Conservation (phyloP, 2,888 invertebrate genomes). For the Acanthosoma haemorrhoidale region DNA sequence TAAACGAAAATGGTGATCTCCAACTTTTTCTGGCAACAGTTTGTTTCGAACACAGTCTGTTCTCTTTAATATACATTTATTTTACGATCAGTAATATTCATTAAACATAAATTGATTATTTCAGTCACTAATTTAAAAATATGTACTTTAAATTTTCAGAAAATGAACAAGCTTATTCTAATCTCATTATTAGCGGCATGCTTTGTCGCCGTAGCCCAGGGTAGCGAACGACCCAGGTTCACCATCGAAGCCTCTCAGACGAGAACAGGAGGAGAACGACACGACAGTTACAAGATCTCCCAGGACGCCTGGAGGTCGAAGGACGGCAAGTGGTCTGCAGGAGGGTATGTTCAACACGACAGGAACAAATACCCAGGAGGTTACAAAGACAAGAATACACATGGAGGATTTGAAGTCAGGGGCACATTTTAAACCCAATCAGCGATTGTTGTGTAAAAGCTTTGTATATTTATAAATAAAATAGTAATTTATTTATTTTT, state of each 20-base stretch:
- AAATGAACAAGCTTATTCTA: not conserved
- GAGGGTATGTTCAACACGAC: conserved; percentile 32
- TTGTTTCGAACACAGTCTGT: too few relatives aligned
- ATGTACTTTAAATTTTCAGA: too few relatives aligned
- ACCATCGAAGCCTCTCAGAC: not conserved
- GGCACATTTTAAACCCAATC: conserved; percentile 4
- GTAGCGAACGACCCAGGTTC: not conserved
- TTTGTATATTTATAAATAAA: too few relatives aligned
- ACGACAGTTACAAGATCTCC: not conserved
- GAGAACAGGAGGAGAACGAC: not conserved
- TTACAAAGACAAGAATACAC: not conserved
- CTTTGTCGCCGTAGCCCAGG: not conserved
- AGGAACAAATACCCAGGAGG: conserved; percentile 2
- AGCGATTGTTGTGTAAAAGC: too few relatives aligned
- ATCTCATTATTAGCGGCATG: not conserved
- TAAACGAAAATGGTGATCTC: too few relatives aligned
- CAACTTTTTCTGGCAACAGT: too few relatives aligned
- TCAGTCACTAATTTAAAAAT: too few relatives aligned
- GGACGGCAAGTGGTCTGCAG: conserved; percentile 28
- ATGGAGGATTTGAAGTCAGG: conserved; percentile 16
- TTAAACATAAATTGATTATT: too few relatives aligned
- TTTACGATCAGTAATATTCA: too few relatives aligned
- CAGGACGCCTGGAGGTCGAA: not conserved
- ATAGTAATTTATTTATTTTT: too few relatives aligned
- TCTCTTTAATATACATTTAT: too few relatives aligned